Percentiles rank a stretch among this genome's conserved stretches.
phyloP scores from a whole-genome alignment of 2,888 invertebrate genomes.

The Nymphalis polychloros region DNA sequence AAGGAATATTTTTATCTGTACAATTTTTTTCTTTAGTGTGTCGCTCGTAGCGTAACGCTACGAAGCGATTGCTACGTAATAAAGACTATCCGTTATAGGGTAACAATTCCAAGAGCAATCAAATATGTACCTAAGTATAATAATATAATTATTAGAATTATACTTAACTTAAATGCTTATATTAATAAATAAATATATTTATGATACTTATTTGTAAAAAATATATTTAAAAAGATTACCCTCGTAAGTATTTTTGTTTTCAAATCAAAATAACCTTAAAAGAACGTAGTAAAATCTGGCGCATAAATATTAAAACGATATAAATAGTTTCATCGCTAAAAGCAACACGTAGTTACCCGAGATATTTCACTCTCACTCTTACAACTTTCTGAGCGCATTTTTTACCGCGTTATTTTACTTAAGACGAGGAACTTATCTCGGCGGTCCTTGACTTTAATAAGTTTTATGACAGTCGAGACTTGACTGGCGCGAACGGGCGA shows the following conservation, averaged over 20 bases:
- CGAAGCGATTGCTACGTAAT: constrained; percentile 39
- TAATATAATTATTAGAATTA: neutral
- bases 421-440: constrained; percentile 80
- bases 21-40: constrained; percentile 7
- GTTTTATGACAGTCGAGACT: constrained; percentile 74
- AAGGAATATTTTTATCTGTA: too few relatives aligned
- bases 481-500: constrained; percentile 75
- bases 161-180: neutral
- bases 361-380: constrained; percentile 71
- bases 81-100: constrained; percentile 13
- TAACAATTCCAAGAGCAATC: neutral
- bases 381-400: constrained; percentile 71
- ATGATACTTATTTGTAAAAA: too few relatives aligned
- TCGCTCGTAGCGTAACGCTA: constrained; percentile 40
- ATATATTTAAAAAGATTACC: too few relatives aligned
- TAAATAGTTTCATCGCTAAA: constrained; percentile 57
- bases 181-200: neutral
- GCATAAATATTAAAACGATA: constrained; percentile 44
- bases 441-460: constrained; percentile 82
- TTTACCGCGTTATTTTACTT: constrained; percentile 80
- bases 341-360: constrained; percentile 68
- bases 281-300: constrained; percentile 24
- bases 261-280: neutral
- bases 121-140: neutral
- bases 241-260: neutral